Evolutionary conservation across 2,888 invertebrate genomes (phyloP), one percentile per base, ranked within the genome.

Genomic region (Sarcophaga subvicina): DNA sequence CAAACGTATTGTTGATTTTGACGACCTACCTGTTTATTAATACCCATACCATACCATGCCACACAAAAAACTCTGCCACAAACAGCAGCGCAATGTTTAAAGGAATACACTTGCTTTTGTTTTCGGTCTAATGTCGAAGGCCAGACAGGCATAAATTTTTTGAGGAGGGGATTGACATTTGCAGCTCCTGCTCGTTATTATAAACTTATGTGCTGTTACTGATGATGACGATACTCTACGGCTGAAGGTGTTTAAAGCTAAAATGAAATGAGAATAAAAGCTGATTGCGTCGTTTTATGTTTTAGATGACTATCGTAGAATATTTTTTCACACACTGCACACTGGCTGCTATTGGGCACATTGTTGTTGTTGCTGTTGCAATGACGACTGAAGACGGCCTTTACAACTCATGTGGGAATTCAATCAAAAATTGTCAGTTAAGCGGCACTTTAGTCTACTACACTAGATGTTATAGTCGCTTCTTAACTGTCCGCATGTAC

Each of bases 351-450:
- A 80, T 27, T 71, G 47, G 59, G 47, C 17, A 59, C 63, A 45
- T 71, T 66, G 59, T 71, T 90, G 90, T 90, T 90, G 86, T 88
- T 54, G 85, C 71, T 86, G 80, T 27, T 27, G 37, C 81, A 64
- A 64, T 60, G 49, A 45, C n/a, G 63, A 69, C 80, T 83, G 69
- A 82, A 82, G 80, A 81, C 81, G 78, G 86, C 77, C 86, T 87
- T 87, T 83, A 84, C 78, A 84, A 84, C 84, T 78, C 86, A 78
- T 85, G 83, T 91, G 91, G 91, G 91, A 91, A 91, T 91, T 91
- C 91, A 91, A 91, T 91, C 91, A 91, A 91, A 84, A 91, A 91
- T 91, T 91, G 91, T 91, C 91, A 91, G 91, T 83, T 83, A 87
- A 85, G 86, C 88, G 84, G 83, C 88, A 88, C 82, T 88, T 88